Percentiles rank a stretch among this genome's conserved stretches.
These are phyloP conservation scores for Diaprepes abbreviatus DNA, from an alignment of 2,888 invertebrate genomes.

Conservation along the genomic window DNA sequence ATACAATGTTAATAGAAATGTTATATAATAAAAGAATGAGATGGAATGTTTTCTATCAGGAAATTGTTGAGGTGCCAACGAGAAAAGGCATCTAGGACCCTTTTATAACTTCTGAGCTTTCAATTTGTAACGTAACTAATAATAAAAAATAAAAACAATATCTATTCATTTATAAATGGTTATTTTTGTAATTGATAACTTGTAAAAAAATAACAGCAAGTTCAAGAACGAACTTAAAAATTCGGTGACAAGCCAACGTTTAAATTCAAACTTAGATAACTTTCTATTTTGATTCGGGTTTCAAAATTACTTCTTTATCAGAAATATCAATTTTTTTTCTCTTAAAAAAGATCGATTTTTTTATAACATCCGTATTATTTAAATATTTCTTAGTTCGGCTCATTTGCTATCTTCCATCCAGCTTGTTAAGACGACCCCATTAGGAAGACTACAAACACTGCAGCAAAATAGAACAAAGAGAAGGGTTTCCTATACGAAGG, in stretches of 20 bases:
- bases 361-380: background rate
- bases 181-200: conserved; percentile 65
- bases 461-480: no score
- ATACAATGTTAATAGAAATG: no score
- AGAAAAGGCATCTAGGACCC: no score
- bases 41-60: no score
- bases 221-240: conserved; percentile 43
- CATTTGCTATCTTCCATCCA: no score
- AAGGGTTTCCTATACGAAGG: no score
- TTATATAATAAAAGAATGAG: no score
- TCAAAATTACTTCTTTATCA: conserved; percentile 16
- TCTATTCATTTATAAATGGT: conserved; percentile 64
- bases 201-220: conserved; percentile 65
- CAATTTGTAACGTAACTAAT: no score
- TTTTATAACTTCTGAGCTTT: no score
- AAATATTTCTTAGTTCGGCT: background rate
- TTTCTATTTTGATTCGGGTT: conserved; percentile 22
- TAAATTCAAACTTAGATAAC: conserved; percentile 23
- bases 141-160: background rate
- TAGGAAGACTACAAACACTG: no score
- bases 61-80: no score
- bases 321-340: conserved; percentile 19
- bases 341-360: background rate
- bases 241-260: conserved; percentile 28
- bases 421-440: no score